These are phyloP conservation scores for Sisyra terminalis DNA, from an alignment of 2,888 invertebrate species.

Conservation along the genomic window DNA sequence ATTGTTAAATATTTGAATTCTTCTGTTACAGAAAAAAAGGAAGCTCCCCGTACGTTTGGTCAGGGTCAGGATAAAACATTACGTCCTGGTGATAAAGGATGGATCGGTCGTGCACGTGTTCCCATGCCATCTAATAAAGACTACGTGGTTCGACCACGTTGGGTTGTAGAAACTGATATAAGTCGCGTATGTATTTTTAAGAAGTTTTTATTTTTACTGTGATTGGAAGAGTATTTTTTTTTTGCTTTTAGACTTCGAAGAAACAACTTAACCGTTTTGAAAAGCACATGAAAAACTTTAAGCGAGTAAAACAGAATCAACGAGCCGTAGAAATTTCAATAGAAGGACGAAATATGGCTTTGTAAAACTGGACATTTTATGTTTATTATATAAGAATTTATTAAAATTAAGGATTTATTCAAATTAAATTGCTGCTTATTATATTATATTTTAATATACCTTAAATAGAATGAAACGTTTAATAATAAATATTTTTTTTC, in stretches of 20 bases:
- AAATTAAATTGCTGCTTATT: too few relatives aligned
- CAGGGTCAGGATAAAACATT: slow-evolving; percentile 33
- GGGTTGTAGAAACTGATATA: slow-evolving; percentile 77
- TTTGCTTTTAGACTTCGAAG: slow-evolving; percentile 43
- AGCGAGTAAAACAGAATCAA: slow-evolving; percentile 58
- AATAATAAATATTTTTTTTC: too few relatives aligned
- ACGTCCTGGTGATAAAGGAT: slow-evolving; percentile 89
- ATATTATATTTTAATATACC: too few relatives aligned
- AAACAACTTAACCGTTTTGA: slow-evolving; percentile 82
- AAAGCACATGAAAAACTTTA: slow-evolving; percentile 82
- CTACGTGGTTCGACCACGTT: slow-evolving; percentile 87
- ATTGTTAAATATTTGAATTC: background rate
- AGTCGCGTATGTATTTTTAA: slow-evolving; percentile 39
- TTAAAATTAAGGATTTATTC: too few relatives aligned
- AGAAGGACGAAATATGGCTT: slow-evolving; percentile 90
- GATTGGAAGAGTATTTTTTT: slow-evolving; percentile 9
- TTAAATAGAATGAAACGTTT: too few relatives aligned
- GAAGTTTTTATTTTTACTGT: background rate
- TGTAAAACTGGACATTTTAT: too few relatives aligned
- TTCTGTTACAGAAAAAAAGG: slow-evolving; percentile 2
- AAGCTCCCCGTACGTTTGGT: background rate
- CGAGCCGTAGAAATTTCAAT: slow-evolving; percentile 90
- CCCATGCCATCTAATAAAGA: slow-evolving; percentile 92
- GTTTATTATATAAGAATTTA: too few relatives aligned
- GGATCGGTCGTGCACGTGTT: slow-evolving; percentile 88